These are phyloP conservation scores for Elysia crispata DNA, from an alignment of 2,888 invertebrate genomes.

Conservation along the genomic window DNA sequence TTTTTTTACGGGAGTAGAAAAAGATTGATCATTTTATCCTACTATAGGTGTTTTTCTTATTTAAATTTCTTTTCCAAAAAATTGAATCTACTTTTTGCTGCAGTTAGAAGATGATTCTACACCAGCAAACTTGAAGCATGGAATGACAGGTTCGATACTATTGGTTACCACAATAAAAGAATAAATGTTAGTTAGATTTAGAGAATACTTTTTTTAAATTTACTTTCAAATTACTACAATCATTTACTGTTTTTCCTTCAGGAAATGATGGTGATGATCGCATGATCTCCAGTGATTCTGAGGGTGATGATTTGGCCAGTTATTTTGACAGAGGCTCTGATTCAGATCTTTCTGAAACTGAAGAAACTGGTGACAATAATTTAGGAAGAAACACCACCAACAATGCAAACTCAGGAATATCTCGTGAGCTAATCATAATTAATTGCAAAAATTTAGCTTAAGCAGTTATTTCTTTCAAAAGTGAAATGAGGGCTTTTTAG, in stretches of 20 bases:
- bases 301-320: conserved; percentile 68
- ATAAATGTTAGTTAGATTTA: neutral
- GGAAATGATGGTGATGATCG: conserved; percentile 63
- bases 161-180: neutral
- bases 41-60: no score
- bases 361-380: conserved; percentile 15
- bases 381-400: conserved; percentile 23
- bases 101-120: no score
- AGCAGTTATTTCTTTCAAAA: no score
- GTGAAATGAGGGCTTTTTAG: no score
- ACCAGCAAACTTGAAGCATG: no score
- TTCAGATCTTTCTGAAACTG: conserved; percentile 70
- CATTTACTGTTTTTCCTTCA: conserved; percentile 42
- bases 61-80: no score
- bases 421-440: no score
- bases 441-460: no score
- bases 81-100: no score
- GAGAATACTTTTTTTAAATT: neutral
- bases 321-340: conserved; percentile 71
- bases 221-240: neutral
- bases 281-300: conserved; percentile 67
- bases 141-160: no score
- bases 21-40: no score
- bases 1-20: no score
- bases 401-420: conserved; percentile 37